Base-by-base conservation (phyloP, 2,113 vertebrate genomes). In the Lipophrys pholis region DNA sequence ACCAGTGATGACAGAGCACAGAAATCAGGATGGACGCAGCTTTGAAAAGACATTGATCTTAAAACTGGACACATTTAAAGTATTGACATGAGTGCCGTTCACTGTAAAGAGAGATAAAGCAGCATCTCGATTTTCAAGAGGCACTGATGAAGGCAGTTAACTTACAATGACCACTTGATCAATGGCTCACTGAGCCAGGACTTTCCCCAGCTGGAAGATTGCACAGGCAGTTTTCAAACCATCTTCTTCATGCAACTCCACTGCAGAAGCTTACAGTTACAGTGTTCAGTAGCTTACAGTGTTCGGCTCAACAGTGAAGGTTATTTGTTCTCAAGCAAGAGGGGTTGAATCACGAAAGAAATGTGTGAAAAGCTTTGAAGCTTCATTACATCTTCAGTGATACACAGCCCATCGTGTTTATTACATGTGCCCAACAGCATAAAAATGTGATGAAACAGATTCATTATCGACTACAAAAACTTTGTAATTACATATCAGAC, bases 211-310 rank as follows among this genome's bases (percentile, higher is more conserved):
- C 15, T 43, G 12, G 6, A 38, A 8, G 10, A 17, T 41, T 53
- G 54, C 43, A n/a, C 6, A 7, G 45, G 15, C 14, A 9, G 6
- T 50, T 36, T 17, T 42, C 41, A 42, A 42, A 42, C 11, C 1
- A 21, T 51, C 3, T 1, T 66, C 21, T 78, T 54, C 7, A 49
- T 10, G 36, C 11, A 46, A 49, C 61, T 57, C n/a, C 6, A 66
- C 17, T 56, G 35, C 10, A 59, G 48, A 39, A 21, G 9, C 55
- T 21, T 30, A 2, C 4, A 30, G 21, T n/a, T n/a, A n/a, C n/a
- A n/a, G n/a, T n/a, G n/a, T n/a, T n/a, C n/a, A 2, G 4, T 30
- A 30, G 21, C 21, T 30, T 30, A 2, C 2, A 30, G 21, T 30
- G 21, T 30, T 30, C 21, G 21, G 21, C 21, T 30, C 21, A 30